Evolutionary conservation across 1,140 invertebrate species (phyloP).

Genomic region (Aphelinus certus): DNA sequence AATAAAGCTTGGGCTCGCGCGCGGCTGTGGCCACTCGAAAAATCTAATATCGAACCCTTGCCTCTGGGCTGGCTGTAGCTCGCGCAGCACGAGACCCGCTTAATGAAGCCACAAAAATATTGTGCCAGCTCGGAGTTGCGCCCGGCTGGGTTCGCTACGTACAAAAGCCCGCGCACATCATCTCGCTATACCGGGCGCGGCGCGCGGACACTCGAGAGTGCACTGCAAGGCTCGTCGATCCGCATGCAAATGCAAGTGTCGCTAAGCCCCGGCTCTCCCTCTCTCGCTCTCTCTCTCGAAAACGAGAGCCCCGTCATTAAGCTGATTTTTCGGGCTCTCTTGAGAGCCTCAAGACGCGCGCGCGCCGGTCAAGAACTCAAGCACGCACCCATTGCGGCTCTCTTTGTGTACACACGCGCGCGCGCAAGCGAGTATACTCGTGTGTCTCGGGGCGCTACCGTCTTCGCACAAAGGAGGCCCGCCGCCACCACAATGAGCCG

Average conservation of each 20-base stretch:
- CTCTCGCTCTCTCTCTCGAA: constrained; percentile 1
- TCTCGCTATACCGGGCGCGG: neutral
- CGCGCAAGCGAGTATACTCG: constrained; percentile 23
- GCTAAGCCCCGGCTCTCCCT: neutral
- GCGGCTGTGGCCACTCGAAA: constrained; percentile 23
- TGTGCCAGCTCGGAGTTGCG: constrained; percentile 9
- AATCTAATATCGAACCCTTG: constrained; percentile 36
- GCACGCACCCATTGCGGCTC: too few relatives aligned
- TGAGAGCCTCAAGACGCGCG: constrained; percentile 10
- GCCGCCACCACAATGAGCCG: constrained; percentile 48
- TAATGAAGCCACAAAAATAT: constrained; percentile 37
- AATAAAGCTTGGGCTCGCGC: too few relatives aligned
- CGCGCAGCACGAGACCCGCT: constrained; percentile 25
- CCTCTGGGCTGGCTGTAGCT: neutral
- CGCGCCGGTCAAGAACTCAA: too few relatives aligned
- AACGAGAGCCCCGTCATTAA: neutral
- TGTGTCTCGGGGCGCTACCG: constrained; percentile 41
- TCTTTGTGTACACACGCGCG: neutral
- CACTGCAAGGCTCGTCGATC: neutral
- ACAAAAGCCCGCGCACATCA: too few relatives aligned
- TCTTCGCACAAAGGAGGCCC: constrained; percentile 55
- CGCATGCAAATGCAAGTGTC: neutral
- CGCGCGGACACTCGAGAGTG: neutral
- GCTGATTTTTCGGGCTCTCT: constrained; percentile 5
- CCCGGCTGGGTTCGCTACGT: neutral